Conservation (phyloP, 2,888 invertebrate species). For the Microctonus aethiopoides region DNA sequence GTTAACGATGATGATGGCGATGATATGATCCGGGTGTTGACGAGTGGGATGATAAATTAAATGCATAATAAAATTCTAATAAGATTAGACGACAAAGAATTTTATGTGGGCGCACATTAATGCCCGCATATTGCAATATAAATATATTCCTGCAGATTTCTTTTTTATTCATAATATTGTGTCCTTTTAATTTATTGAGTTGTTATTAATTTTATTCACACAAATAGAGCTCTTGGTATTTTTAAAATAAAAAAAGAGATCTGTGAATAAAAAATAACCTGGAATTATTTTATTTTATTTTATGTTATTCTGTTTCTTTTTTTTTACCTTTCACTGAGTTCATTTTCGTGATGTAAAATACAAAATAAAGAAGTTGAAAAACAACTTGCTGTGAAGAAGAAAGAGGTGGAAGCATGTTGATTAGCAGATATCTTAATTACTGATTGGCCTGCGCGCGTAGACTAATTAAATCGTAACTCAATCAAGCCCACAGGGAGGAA, state of each 20-base stretch:
- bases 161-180: not conserved
- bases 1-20: not conserved
- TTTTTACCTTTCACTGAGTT: not conserved
- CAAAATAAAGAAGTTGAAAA: not conserved
- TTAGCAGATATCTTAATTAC: slow-evolving; percentile 64
- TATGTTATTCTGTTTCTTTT: too few relatives aligned
- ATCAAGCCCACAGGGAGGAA: slow-evolving; percentile 47
- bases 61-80: slow-evolving; percentile 1
- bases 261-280: not conserved
- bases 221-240: not conserved
- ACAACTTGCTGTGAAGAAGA: slow-evolving; percentile 16
- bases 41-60: slow-evolving; percentile 19
- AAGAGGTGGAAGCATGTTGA: slow-evolving; percentile 49
- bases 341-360: not conserved
- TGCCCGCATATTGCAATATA: slow-evolving; percentile 18
- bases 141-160: slow-evolving; percentile 6
- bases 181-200: slow-evolving; percentile 7
- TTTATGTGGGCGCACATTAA: slow-evolving; percentile 8
- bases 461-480: slow-evolving; percentile 65
- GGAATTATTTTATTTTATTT: too few relatives aligned
- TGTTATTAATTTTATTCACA: slow-evolving; percentile 1
- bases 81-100: not conserved
- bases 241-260: not conserved
- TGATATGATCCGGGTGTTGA: not conserved
- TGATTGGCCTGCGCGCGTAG: slow-evolving; percentile 56